Base-by-base conservation (phyloP, 2,888 invertebrate species). In the Rutpela maculata region DNA sequence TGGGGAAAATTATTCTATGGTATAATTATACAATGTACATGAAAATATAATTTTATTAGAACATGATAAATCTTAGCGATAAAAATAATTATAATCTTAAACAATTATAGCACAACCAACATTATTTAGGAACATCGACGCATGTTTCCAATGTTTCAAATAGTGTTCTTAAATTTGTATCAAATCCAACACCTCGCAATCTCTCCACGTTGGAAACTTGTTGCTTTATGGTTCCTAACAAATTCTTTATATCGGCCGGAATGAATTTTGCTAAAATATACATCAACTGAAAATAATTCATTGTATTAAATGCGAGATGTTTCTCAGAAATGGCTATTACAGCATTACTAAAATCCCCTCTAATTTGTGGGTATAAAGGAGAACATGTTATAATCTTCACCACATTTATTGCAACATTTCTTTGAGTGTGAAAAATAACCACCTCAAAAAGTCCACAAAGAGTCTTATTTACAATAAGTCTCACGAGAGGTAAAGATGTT, bases 101-200 rank as follows among this genome's bases (percentile, higher is more conserved):
- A 43, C 4, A 43, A n/a, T 15, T 50, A n/a, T 0, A 50, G 5
- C 4, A 19, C 0, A 57, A 57, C 1, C 18, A 19, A 15, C 1
- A 22, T 59, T 59, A 67, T 19, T 70, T 60, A 22, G 60, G 10
- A 4, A n/a, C 60, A 68, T 78, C 76, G 19, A 81, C 70, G 65
- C 66, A 74, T 70, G 74, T 79, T 75, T 88, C 86, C 43, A 89
- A 80, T 75, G 81, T 86, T 76, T 87, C 88, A 17, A 86, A 84
- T 75, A 86, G 83, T 77, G 86, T 86, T 84, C 91, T 89, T 38
- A 91, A 85, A 74, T 86, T 88, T 60, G 88, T 87, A 86, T 91
- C 91, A 82, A 87, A 90, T 4, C 90, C 90, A 15, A 91, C 89
- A 10, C 91, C 91, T 78, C 91, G 83, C 85, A 89, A 89, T 63